Base-by-base conservation (phyloP, 2,797 vertebrate genomes). In the Lateolabrax maculatus region DNA sequence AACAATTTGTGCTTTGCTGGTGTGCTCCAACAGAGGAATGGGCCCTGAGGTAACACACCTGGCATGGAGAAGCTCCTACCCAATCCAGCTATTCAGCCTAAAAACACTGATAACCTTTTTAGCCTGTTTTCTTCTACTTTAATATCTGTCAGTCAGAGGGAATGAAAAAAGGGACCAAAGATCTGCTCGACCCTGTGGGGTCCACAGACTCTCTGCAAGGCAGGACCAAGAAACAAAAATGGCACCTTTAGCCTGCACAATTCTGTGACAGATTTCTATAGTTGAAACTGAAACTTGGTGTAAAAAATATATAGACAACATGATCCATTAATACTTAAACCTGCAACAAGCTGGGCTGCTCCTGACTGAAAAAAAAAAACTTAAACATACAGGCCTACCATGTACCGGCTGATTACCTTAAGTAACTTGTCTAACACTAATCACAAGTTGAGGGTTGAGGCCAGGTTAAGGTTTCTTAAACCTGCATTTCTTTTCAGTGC, bases 31-130 rank as follows among this genome's bases (percentile, higher is more conserved):
- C 60, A 4, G 48, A 79, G 68, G 19, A 84, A 80, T 34, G 29
- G 27, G 31, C 58, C 81, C 79, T 52, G 15, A 73, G 88, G 75
- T 73, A 64, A 77, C 58, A 70, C 85, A 90, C 85, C 80, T 91
- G 87, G 75, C 44, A 48, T 3, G 1, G 15, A 1, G 44, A 55
- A 72, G 43, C 12, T 31, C 23, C 5, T 9, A 9, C 7, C 21
- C n/a, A n/a, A n/a, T n/a, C 10, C 15, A 48, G 64, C 12, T 0
- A 18, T 58, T 11, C 15, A 18, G 15, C 23, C 31, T 27, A 43
- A 53, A 49, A 77, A 61, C 43, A 65, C 46, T 3, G 31, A 80
- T 79, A 52, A 78, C 27, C 6, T 23, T 61, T n/a, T 27, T 6
- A 66, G 16, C 44, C 19, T 44, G 6, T 67, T 57, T 43, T 48